phyloP scores from a whole-genome alignment of 2,888 invertebrate genomes.

The Bellardia pandia region DNA sequence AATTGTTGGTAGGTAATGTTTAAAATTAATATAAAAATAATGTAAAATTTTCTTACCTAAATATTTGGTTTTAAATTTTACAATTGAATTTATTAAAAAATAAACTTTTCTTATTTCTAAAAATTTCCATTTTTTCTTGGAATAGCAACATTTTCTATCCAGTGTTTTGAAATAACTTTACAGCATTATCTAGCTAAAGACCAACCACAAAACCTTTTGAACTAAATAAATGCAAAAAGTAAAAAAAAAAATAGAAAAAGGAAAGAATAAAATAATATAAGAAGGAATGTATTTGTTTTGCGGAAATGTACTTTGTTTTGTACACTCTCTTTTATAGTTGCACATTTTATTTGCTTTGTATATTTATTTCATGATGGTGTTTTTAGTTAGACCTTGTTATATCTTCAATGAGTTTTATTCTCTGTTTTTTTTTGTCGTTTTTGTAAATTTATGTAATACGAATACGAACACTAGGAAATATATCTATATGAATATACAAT shows the following conservation, averaged over 20 bases:
- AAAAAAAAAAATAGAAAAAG: background rate
- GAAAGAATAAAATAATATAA: background rate
- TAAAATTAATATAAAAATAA: background rate
- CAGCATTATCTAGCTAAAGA: slow-evolving; percentile 7
- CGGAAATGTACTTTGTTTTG: slow-evolving; percentile 58
- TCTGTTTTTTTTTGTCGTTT: background rate
- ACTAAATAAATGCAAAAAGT: slow-evolving; percentile 7
- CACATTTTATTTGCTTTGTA: slow-evolving; percentile 58
- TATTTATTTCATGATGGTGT: slow-evolving; percentile 50
- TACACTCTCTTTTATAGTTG: slow-evolving; percentile 11
- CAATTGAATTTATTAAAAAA: no score
- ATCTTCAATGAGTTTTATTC: slow-evolving; percentile 25
- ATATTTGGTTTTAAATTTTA: no score
- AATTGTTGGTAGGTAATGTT: background rate
- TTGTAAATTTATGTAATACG: slow-evolving; percentile 6
- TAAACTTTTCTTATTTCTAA: background rate
- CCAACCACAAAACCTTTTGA: slow-evolving; percentile 47
- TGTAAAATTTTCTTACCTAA: background rate
- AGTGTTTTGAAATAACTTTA: background rate
- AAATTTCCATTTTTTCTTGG: background rate
- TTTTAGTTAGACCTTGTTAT: slow-evolving; percentile 41
- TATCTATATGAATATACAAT: no score
- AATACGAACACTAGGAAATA: slow-evolving; percentile 3
- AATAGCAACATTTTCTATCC: background rate
- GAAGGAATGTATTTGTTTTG: slow-evolving; percentile 59